Base-by-base conservation (phyloP, 1,140 invertebrate genomes). In the Oncopeltus fasciatus region DNA sequence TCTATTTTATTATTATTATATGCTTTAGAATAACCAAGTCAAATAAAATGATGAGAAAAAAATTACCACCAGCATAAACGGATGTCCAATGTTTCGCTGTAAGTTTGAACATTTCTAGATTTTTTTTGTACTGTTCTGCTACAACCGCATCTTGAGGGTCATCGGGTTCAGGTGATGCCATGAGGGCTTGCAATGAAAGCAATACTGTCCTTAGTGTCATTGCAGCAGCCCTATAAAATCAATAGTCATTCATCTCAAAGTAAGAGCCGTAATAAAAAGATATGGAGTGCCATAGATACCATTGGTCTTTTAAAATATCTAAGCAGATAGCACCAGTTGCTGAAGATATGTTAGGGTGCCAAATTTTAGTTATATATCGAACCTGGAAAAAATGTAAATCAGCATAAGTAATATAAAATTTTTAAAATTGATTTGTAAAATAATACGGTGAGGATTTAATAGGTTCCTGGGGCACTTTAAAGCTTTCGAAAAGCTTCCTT, bases 291-390 rank as follows among this genome's bases (percentile, higher is more conserved):
- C 24, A 67, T 57, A 69, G 71, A 69, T 76, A 90, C 90, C 96
- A 99, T 75, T 99, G 95, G 74, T 99, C 95, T 81, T 99, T 99
- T 18, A 99, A 78, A 71, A 99, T 99, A 75, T 99, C 97, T 73
- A 99, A 79, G 77, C 97, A 99, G 72, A 99, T 98, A 43, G 93
- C 94, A 61, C 97, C 96, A 28, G 96, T 99, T 4, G 96, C 95
- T 21, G 94, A 98, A 59, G 93, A 98, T 69, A 99, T 96, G 78
- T 99, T 99, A 56, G 96, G 97, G 79, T 99, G 96, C 97, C 96
- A 99, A 73, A 99, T 96, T 79, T 91, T 94, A 63, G 96, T 99
- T 65, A 93, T 82, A 80, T 99, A 99, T 38, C 85, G 80, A 63
- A 91, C 87, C 86, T 90, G 26, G 27, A 57, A 26, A 57, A 8